Conservation (phyloP, 2,888 invertebrate species). For the Mythimna albipuncta region DNA sequence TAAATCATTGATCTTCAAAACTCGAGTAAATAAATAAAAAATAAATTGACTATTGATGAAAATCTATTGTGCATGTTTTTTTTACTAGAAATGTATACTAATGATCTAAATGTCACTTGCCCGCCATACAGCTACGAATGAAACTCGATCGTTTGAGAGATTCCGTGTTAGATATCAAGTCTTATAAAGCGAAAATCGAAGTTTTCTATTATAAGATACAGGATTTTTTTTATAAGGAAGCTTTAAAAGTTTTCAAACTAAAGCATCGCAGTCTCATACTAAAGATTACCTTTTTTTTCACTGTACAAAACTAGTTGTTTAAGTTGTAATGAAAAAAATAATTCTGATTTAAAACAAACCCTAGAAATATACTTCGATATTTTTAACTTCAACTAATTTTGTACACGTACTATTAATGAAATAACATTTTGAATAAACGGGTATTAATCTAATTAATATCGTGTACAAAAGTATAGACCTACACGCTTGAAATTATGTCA, state of each 20-base stretch:
- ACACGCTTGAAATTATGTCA: neutral
- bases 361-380: no score
- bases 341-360: neutral
- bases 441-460: constrained; percentile 19
- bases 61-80: neutral
- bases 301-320: neutral
- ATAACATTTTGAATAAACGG: neutral
- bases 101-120: no score
- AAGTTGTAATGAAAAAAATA: neutral
- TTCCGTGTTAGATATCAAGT: no score
- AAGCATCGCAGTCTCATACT: neutral
- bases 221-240: neutral
- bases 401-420: neutral
- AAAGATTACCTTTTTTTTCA: neutral
- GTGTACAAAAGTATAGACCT: constrained; percentile 8
- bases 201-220: neutral
- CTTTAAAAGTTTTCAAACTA: neutral
- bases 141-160: neutral
- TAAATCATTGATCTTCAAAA: no score
- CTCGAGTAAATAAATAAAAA: no score
- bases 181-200: neutral
- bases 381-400: neutral
- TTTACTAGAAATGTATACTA: no score
- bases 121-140: no score
- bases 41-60: no score